Evolutionary conservation across 2,888 invertebrate species (phyloP).

Genomic region (Disparrhopalites patrizii): DNA sequence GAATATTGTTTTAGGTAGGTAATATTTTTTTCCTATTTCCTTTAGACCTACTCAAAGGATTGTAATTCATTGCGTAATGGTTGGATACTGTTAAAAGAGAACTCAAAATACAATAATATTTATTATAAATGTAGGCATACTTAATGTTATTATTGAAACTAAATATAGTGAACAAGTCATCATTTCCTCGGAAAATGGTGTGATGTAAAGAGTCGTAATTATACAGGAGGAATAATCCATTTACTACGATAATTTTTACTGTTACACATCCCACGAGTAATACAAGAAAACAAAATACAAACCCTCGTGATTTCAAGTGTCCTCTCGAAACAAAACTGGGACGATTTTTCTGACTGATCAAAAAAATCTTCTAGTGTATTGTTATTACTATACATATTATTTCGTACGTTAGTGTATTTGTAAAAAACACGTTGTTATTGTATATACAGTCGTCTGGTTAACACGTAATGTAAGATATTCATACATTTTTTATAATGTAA

Average conservation of each 20-base stretch:
- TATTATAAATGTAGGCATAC: neutral
- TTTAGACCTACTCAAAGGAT: conserved; percentile 11
- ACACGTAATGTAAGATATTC: neutral
- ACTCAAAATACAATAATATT: conserved; percentile 1
- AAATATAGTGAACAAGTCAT: conserved; percentile 9
- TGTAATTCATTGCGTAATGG: neutral
- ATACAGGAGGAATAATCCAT: conserved; percentile 7
- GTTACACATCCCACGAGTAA: conserved; percentile 25
- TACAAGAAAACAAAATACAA: conserved; percentile 14
- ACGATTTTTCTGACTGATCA: conserved; percentile 25
- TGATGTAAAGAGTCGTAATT: conserved; percentile 22
- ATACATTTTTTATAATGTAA: neutral
- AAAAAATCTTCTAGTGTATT: conserved; percentile 24
- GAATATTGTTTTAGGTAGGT: neutral
- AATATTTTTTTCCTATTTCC: conserved; percentile 9
- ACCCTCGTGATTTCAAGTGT: conserved; percentile 29
- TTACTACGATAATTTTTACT: too few relatives aligned
- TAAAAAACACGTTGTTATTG: conserved; percentile 14
- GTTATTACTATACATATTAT: conserved; percentile 14
- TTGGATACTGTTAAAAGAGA: neutral
- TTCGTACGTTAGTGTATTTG: conserved; percentile 20
- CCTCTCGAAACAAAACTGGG: conserved; percentile 24
- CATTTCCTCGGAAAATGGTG: conserved; percentile 15
- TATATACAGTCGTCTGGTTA: neutral
- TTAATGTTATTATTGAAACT: conserved; percentile 6